Base-by-base conservation (phyloP, 2,888 invertebrate genomes). In the Biston stratarius region DNA sequence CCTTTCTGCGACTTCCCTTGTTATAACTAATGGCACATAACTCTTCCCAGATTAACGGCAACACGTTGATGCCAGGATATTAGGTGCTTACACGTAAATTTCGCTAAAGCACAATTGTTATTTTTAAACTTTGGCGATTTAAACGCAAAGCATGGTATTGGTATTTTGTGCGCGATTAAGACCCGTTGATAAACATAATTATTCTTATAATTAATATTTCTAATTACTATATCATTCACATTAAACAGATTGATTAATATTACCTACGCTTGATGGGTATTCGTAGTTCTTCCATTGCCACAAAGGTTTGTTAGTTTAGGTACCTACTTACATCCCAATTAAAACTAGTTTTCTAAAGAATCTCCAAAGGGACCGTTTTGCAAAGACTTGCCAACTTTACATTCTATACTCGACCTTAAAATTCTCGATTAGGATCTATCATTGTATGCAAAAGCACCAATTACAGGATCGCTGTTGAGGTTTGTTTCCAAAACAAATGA, bases 371-470 rank as follows among this genome's bases (percentile, higher is more conserved):
- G 14, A 38, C 59, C 42, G 7, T 40, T 40, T 14, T 49, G 15
- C 51, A 9, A 15, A 24, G 11, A 24, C 14, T 14, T n/a, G 40
- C 14, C 14, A 47, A 33, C 14, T 59, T 60, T 63, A 48, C 60
- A 62, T 60, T 65, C 60, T 56, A 61, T 45, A 51, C 38, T 38
- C 34, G 38, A 61, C 64, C 58, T 60, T 60, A 61, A 38, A 36
- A 53, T 38, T 57, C 12, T 55, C n/a, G 53, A 66, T 61, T 66
- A 53, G n/a, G 38, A 64, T 64, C 53, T 63, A 44, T 40, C 53
- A 61, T 70, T 64, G 66, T 64, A 64, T 70, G 69, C 63, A 70
- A 69, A 61, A 61, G 40, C 40, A 14, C 36, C 36, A 65, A 69
- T 64, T 55, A 42, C 48, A 44, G 15, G 33, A 47, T 34, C 12